A percentile compares a stretch with the other conserved stretches of the same genome.
phyloP scores from a whole-genome alignment of 2,113 vertebrate species.

The Etheostoma spectabile region DNA sequence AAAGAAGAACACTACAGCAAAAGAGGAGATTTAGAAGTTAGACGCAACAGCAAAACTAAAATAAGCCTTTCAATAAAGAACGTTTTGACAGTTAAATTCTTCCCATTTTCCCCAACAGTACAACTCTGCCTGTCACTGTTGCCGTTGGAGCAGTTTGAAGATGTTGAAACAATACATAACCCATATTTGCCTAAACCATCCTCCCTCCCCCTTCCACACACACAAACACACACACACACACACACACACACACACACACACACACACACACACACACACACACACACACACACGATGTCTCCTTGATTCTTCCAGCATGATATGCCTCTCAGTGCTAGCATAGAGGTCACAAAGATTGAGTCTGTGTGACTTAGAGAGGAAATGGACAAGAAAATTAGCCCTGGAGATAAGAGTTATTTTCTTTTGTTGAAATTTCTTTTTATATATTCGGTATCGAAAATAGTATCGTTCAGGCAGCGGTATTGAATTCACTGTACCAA shows the following conservation, averaged over 20 bases:
- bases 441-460: too few species aligned
- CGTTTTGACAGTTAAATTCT: not conserved
- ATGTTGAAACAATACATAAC: conserved; percentile 71
- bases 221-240: not conserved
- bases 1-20: not conserved
- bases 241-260: not conserved
- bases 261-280: conserved; percentile 28
- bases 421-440: too few species aligned
- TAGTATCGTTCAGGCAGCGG: too few species aligned
- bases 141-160: conserved; percentile 34
- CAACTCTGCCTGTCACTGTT: not conserved
- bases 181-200: conserved; percentile 54
- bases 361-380: conserved; percentile 21
- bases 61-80: not conserved
- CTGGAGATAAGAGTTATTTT: not conserved
- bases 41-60: not conserved
- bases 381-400: conserved; percentile 15
- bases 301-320: conserved; percentile 5
- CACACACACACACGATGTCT: not conserved
- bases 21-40: not conserved
- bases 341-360: conserved; percentile 29
- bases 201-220: not conserved
- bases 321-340: not conserved
- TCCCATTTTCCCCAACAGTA: not conserved
- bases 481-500: too few species aligned